Conservation (phyloP, 2,797 vertebrate species). For the Paedocypris micromegethes region DNA sequence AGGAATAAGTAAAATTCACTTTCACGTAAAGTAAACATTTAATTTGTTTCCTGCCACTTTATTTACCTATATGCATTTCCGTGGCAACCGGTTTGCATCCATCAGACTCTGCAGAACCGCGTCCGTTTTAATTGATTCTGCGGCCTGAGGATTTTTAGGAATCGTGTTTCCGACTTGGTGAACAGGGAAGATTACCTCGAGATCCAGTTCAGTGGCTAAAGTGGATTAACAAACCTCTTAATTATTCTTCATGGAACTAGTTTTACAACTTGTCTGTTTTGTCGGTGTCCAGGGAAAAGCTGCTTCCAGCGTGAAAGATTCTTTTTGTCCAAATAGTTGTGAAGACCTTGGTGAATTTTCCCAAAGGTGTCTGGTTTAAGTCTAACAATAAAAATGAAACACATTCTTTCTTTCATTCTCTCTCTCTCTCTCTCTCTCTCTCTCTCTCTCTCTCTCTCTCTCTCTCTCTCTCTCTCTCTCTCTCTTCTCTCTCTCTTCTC, state of each 20-base stretch:
- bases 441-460: too few species aligned
- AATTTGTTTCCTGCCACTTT: too few species aligned
- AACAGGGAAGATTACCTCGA: constrained; percentile 49
- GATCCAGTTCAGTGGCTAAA: constrained; percentile 49
- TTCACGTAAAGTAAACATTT: too few species aligned
- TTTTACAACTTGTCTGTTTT: constrained; percentile 13
- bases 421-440: background rate
- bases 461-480: too few species aligned
- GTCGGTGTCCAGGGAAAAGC: background rate
- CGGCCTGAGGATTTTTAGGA: background rate
- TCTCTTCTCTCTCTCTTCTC: too few species aligned
- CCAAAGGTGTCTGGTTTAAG: too few species aligned
- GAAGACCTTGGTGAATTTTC: background rate
- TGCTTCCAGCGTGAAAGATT: background rate
- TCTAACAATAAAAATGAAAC: background rate
- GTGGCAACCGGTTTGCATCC: too few species aligned
- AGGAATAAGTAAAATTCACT: constrained; percentile 5
- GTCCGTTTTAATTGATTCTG: background rate
- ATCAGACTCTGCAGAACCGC: background rate
- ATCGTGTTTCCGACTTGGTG: background rate
- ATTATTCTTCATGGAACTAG: constrained; percentile 44
- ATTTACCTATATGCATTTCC: too few species aligned
- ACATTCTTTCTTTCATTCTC: too few species aligned
- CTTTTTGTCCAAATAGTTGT: constrained; percentile 1
- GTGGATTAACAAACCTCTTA: constrained; percentile 57